Evolutionary conservation across 2,797 vertebrate species (phyloP).

Genomic region (Vespertilio murinus): DNA sequence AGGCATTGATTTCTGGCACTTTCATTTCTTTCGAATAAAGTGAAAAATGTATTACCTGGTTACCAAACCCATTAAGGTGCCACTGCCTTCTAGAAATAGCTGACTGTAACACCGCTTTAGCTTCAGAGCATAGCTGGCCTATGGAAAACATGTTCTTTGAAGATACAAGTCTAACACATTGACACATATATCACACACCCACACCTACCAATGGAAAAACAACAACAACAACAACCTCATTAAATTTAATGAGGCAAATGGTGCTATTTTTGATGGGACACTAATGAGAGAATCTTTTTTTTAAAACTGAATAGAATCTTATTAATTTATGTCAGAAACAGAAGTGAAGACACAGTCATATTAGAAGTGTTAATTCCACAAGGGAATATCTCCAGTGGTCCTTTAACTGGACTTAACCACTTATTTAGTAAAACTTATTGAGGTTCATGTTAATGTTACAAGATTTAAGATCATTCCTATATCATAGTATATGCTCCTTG

Average conservation of each 20-base stretch:
- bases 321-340: constrained; percentile 78
- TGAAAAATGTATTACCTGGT: constrained; percentile 13
- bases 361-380: constrained; percentile 75
- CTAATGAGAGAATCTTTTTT: constrained; percentile 76
- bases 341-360: constrained; percentile 70
- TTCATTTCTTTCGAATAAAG: constrained; percentile 38
- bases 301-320: constrained; percentile 70
- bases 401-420: constrained; percentile 62
- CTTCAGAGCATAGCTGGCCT: constrained; percentile 33
- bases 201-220: constrained; percentile 74
- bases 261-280: constrained; percentile 79
- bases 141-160: constrained; percentile 53
- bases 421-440: constrained; percentile 62
- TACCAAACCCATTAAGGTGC: not conserved
- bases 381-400: constrained; percentile 63
- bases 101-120: not conserved
- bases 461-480: constrained; percentile 45
- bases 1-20: not conserved
- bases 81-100: constrained; percentile 62
- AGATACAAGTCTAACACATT: constrained; percentile 73
- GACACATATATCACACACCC: constrained; percentile 74
- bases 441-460: constrained; percentile 33
- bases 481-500: not conserved
- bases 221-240: constrained; percentile 80
- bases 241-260: constrained; percentile 81